A percentile compares a stretch with the other conserved stretches of the same genome.
phyloP scores from a whole-genome alignment of 1,140 invertebrate genomes.

The Drosophila kepulauana region DNA sequence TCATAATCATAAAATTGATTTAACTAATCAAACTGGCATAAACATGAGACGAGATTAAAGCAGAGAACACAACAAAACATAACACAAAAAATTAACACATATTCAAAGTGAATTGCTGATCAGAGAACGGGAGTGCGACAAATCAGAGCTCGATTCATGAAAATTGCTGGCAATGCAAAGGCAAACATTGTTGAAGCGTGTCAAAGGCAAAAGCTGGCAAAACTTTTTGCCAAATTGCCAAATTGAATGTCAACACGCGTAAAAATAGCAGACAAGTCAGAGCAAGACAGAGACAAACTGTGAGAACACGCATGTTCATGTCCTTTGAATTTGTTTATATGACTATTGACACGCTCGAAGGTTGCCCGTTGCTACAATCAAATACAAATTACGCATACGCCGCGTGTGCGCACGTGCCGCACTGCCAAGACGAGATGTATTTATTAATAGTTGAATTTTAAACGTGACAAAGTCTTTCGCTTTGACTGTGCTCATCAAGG shows the following conservation, averaged over 20 bases:
- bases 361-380: constrained; percentile 62
- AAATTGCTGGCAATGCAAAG: constrained; percentile 68
- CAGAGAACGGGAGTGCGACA: constrained; percentile 14
- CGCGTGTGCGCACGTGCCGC: constrained; percentile 59
- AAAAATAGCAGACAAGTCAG: constrained; percentile 63
- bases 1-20: constrained; percentile 79
- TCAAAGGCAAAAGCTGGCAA: constrained; percentile 56
- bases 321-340: constrained; percentile 77
- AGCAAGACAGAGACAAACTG: constrained; percentile 15
- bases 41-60: constrained; percentile 45
- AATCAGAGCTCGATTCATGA: constrained; percentile 78
- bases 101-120: constrained; percentile 62
- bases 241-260: constrained; percentile 83
- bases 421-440: constrained; percentile 7
- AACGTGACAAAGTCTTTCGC: not conserved
- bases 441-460: constrained; percentile 35
- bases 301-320: constrained; percentile 61
- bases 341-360: constrained; percentile 62
- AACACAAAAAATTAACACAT: constrained; percentile 63
- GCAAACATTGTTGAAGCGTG: constrained; percentile 57
- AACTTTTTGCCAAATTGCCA: constrained; percentile 77
- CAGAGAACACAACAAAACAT: not conserved
- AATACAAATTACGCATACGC: constrained; percentile 77
- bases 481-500: not conserved
- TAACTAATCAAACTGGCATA: constrained; percentile 76